Base-by-base conservation (phyloP, 2,797 vertebrate genomes). In the Emydoidea blandingii region DNA sequence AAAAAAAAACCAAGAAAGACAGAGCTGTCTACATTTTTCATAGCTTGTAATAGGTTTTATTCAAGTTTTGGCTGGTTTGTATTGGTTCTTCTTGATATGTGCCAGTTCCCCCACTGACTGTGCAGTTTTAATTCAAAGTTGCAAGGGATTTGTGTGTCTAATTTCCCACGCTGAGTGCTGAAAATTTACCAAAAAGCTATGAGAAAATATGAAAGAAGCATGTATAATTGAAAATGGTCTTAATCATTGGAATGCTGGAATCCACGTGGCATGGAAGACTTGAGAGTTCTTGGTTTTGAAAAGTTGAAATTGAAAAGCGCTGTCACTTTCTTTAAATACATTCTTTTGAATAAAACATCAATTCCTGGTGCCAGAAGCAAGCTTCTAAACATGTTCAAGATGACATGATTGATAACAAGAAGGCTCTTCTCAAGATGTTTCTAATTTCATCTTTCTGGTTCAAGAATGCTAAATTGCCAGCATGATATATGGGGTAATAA, bases 331-430 rank as follows among this genome's bases (percentile, higher is more conserved):
- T 97, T 98, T 98, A 98, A 97, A 98, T 98, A 98, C 96, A 97
- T 97, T 97, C 96, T 98, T 98, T 96, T 98, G 98, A 98, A 98
- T 98, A 98, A 98, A 98, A 98, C 97, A 98, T 98, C 97, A 95
- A 96, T 96, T 98, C 83, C 92, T 96, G 90, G 97, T 82, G 95
- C 98, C 98, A 98, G 96, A 96, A 98, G 97, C 97, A 95, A 97
- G 95, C 96, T 97, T 97, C 82, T 95, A 98, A 98, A 98, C 98
- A 97, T 98, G 98, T 97, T 98, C 95, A 90, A 88, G 96, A 97
- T 98, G 96, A 97, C 97, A 97, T 98, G 98, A 98, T 97, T 97
- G 98, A 98, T 98, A 98, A 97, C 94, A 96, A 96, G 93, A 95
- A 97, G 91, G 94, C 96, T 97, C 90, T 96, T 97, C 95, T 97